Base-by-base conservation (phyloP, 2,797 vertebrate species). In the Acanthurus lineatus region DNA sequence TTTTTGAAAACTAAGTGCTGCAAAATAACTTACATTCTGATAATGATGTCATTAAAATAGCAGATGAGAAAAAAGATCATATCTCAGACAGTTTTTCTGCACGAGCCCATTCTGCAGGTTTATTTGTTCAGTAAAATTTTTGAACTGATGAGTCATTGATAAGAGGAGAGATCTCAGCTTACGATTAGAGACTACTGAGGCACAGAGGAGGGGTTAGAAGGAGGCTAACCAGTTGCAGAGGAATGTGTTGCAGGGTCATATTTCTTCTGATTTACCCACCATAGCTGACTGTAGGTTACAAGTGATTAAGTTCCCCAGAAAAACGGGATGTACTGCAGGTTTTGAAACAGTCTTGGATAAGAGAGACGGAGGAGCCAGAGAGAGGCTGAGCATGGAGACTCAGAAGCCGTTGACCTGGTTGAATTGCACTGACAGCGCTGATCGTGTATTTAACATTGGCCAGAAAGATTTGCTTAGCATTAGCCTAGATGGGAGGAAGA, bases 261-360 rank as follows among this genome's bases (percentile, higher is more conserved):
- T 40, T n/a, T 60, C 22, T 68, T 47, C 6, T 42, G 15, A 45
- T 17, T 47, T 52, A 35, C n/a, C 28, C n/a, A 28, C 52, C 56
- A 47, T 38, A 64, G 71, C 60, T 48, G 38, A 48, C 42, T 61
- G 54, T 16, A 66, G 56, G 45, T 53, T 66, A 40, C 42, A 20
- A 80, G 69, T 67, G 68, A 86, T 88, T 83, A 83, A 59, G 57
- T 75, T 59, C 69, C 62, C 59, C 58, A 65, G 59, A 58, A 57
- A 57, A 38, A 69, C 49, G 72, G 61, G 61, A 81, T 60, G 17
- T 51, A 68, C 28, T 69, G 15, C 22, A 45, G 58, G 53, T 44
- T 60, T 52, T 28, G 52, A 25, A n/a, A 4, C 12, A 22, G 22
- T 44, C 10, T 4, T 5, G 32, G 20, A 53, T 22, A 32, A 67